Conservation (phyloP, 2,113 vertebrate species). For the Aspidoscelis tigris region DNA sequence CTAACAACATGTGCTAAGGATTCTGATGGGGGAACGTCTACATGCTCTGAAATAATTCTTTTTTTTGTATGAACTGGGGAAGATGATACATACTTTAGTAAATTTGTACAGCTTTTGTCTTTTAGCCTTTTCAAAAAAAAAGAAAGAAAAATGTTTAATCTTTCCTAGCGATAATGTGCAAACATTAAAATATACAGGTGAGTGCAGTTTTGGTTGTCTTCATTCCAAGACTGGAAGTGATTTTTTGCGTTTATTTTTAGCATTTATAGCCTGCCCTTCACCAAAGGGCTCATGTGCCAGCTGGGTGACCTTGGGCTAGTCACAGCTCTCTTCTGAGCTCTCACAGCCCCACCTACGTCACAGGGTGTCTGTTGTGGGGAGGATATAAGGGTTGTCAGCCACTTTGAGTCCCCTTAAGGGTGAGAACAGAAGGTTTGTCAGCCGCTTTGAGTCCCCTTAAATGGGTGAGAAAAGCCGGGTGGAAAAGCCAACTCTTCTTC, state of each 20-base stretch:
- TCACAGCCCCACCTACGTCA: too few relatives aligned
- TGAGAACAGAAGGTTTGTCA: too few relatives aligned
- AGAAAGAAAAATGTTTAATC: slow-evolving; percentile 25
- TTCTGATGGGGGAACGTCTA: neutral
- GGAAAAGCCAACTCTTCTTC: too few relatives aligned
- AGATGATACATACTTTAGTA: slow-evolving; percentile 12
- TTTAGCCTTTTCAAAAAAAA: slow-evolving; percentile 24
- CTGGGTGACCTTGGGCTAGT: too few relatives aligned
- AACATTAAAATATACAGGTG: slow-evolving; percentile 22
- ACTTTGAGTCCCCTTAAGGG: too few relatives aligned
- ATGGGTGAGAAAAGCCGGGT: too few relatives aligned
- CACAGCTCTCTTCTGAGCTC: too few relatives aligned
- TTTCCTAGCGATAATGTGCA: slow-evolving; percentile 27
- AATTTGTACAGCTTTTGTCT: slow-evolving; percentile 36
- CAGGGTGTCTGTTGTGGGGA: too few relatives aligned
- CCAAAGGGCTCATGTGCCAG: too few relatives aligned
- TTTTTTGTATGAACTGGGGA: slow-evolving; percentile 7
- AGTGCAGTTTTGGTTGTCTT: neutral
- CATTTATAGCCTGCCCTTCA: too few relatives aligned
- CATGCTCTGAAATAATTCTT: slow-evolving; percentile 6
- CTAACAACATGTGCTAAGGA: neutral
- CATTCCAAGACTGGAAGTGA: neutral
- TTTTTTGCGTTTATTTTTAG: neutral
- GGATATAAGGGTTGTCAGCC: too few relatives aligned
- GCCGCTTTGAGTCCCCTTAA: too few relatives aligned